These are phyloP conservation scores for Limnephilus rhombicus DNA, from an alignment of 2,888 invertebrate species.

Conservation along the genomic window DNA sequence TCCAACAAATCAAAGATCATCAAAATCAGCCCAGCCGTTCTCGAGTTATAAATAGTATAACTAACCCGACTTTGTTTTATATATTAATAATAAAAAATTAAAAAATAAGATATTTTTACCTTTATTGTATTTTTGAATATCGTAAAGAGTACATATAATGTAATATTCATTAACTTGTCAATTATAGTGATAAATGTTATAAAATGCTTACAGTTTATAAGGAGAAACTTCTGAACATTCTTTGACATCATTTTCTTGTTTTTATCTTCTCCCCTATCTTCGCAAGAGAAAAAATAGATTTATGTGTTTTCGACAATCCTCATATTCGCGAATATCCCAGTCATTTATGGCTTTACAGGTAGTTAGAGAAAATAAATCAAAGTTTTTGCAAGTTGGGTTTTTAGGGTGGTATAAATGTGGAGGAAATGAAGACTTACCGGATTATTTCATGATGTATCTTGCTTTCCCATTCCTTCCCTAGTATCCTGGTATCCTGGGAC, in stretches of 20 bases:
- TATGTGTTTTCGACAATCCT: constrained; percentile 21
- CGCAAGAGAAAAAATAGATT: constrained; percentile 16
- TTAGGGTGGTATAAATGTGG: neutral
- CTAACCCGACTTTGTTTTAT: no score
- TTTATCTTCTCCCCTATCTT: constrained; percentile 4
- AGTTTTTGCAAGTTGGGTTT: constrained; percentile 9
- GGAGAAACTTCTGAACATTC: neutral
- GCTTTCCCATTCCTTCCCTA: constrained; percentile 64
- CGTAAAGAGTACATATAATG: neutral
- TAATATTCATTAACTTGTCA: neutral
- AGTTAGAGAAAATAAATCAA: neutral
- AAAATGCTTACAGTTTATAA: neutral
- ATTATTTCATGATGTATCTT: constrained; percentile 66
- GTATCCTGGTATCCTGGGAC: constrained; percentile 26
- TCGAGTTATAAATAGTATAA: no score
- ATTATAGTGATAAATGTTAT: neutral
- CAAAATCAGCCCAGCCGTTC: no score
- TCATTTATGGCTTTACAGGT: neutral
- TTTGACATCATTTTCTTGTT: constrained; percentile 16
- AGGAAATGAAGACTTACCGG: constrained; percentile 56
- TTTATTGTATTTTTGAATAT: neutral
- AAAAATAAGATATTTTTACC: no score
- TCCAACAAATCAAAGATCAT: no score
- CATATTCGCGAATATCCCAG: constrained; percentile 12
- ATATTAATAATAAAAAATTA: no score